Base-by-base conservation (phyloP, 2,797 vertebrate genomes). In the Amazonetta brasiliensis region DNA sequence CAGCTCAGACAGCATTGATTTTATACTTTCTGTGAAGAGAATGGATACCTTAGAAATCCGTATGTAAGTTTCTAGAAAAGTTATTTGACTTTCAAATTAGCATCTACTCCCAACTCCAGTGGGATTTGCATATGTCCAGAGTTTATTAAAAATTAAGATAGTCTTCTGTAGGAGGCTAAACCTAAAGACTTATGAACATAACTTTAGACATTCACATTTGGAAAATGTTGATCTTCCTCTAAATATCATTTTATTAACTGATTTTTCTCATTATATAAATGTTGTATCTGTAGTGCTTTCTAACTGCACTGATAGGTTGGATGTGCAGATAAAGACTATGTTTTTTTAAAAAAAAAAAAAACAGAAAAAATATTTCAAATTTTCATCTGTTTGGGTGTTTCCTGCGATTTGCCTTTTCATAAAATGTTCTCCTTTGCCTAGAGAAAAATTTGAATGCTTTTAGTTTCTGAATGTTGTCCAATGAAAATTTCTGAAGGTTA, bases 401-500 rank as follows among this genome's bases (percentile, higher is more conserved):
- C 33, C 72, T 72, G 12, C n/a, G 84, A 78, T 92, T 94, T 81
- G 17, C 33, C n/a, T 78, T 71, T 87, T 87, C 68, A 76, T 76
- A 59, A 91, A 93, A 94, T 52, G 43, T 37, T 69, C 69, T 85
- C 43, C 89, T 84, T 88, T 86, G 84, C 76, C 73, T 78, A 55
- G 55, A 59, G 56, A 89, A 85, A 90, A 95, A 76, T 25, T 59
- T 41, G 84, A 87, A 90, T 81, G 84, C 20, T 71, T 33, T 72
- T 83, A 52, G 22, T 52, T 87, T 91, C 95, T 95, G 93, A 96
- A 68, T 76, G 67, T 67, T 89, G 66, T 96, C 95, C 96, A 96
- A 78, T 88, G 58, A 96, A 96, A 93, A 96, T 95, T 95, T 95
- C 78, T 95, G 81, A 91, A 71, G 28, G 30, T 85, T 90, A 62